Evolutionary conservation across 2,113 vertebrate species (phyloP).

Genomic region (Struthidea cinerea): DNA sequence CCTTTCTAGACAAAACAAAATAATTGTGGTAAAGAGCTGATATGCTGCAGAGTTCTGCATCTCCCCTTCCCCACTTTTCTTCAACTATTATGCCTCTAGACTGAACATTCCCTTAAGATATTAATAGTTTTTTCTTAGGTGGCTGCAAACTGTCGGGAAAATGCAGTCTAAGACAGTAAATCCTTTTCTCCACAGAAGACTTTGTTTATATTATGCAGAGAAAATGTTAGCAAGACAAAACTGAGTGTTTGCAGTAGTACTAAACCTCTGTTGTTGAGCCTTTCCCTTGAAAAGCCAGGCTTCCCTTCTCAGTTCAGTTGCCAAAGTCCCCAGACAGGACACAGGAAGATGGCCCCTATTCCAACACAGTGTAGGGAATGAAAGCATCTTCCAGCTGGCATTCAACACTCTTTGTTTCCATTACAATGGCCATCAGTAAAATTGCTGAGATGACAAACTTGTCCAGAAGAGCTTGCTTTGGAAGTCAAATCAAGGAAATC

Average conservation of each 20-base stretch:
- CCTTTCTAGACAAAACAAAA: background rate
- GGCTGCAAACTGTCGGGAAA: background rate
- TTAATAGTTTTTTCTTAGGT: background rate
- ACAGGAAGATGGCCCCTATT: background rate
- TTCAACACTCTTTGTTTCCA: background rate
- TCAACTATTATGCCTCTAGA: background rate
- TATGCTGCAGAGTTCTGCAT: background rate
- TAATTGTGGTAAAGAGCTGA: background rate
- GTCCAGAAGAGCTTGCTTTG: background rate
- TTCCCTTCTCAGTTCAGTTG: background rate
- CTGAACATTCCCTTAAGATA: background rate
- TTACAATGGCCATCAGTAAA: background rate
- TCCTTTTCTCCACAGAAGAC: background rate
- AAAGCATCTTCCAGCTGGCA: background rate
- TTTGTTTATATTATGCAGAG: background rate
- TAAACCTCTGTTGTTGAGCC: background rate
- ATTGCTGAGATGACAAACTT: background rate
- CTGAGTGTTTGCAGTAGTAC: background rate
- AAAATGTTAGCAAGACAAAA: background rate
- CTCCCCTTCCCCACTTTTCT: background rate
- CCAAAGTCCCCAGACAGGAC: background rate
- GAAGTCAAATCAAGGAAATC: background rate
- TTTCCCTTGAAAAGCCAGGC: background rate
- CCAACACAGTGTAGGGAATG: fast-evolving
- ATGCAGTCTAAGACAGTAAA: background rate